Percentiles rank a stretch among this genome's conserved stretches.
phyloP scores from a whole-genome alignment of 2,113 vertebrate genomes.

The Chamaetylas fuelleborni region DNA sequence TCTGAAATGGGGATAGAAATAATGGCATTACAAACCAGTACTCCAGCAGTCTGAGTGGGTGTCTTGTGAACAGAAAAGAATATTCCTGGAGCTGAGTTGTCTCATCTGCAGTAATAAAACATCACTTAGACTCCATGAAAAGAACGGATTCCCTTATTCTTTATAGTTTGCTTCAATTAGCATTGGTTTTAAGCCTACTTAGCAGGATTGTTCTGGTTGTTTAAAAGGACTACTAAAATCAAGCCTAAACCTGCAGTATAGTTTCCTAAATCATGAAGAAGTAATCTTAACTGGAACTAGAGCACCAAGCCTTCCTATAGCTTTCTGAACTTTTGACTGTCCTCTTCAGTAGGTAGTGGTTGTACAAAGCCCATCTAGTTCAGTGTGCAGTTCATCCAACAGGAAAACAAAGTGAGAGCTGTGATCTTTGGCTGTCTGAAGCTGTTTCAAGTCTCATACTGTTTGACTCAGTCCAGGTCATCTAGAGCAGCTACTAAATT shows the following conservation, averaged over 20 bases:
- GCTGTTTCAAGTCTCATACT: background rate
- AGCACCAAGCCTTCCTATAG: background rate
- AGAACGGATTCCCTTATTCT: background rate
- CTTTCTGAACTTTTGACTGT: background rate
- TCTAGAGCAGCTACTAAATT: background rate
- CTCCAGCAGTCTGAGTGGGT: constrained; percentile 17
- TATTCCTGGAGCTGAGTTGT: background rate
- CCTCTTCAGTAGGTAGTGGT: background rate
- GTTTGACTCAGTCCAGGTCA: background rate
- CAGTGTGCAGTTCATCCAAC: background rate
- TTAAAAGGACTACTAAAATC: background rate
- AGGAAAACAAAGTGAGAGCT: background rate
- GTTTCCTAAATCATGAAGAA: background rate
- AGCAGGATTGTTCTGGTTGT: background rate
- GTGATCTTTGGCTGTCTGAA: background rate
- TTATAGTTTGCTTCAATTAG: background rate
- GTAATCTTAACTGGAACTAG: background rate
- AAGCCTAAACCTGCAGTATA: background rate
- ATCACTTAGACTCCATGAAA: background rate
- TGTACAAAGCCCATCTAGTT: background rate
- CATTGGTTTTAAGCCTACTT: background rate
- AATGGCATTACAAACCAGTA: constrained; percentile 20
- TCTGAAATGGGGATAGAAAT: constrained; percentile 1
- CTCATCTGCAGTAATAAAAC: background rate
- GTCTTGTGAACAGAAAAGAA: constrained; percentile 30